Base-by-base conservation (phyloP, 2,797 vertebrate species). In the Xenops minutus region DNA sequence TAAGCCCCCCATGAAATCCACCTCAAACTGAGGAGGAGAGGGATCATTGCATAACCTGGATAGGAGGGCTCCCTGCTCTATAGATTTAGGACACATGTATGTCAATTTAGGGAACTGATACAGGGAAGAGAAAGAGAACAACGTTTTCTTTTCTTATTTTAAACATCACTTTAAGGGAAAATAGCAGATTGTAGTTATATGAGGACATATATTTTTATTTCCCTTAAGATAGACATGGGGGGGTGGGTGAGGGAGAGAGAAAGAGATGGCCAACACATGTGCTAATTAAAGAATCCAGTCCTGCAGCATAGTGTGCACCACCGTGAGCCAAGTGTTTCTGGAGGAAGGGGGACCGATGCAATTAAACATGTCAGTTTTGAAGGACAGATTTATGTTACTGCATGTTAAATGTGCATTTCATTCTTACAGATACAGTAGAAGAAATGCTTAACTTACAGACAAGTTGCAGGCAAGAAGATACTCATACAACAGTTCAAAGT, bases 181-280 rank as follows among this genome's bases (percentile, higher is more conserved):
- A 96, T 96, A 96, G 95, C 94, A 96, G 91, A 95, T 85, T 96
- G 94, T 96, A 96, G 96, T 96, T 97, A 95, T 95, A 97, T 95
- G 92, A 95, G 93, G 96, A 96, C 91, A 93, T 96, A 88, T 94
- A 96, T 96, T 97, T 97, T 96, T 97, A 88, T 91, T 97, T 96
- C 78, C 66, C 91, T 94, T 91, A 97, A 96, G 93, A 96, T 95
- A 97, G 96, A 93, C 6, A 2, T 18, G 63, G 88, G 39, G 63
- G 64, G 64, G 67, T n/a, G 89, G 18, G 81, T 85, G 85, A 75
- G 73, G 59, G 75, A 78, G 62, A 77, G 49, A 69, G 83, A 69
- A 75, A 30, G 91, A 92, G 89, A 67, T 93, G 95, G 93, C 93
- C 93, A 96, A 81, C 87, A 94, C 92, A 76, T 88, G 72, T 63